These are phyloP conservation scores for Ethmia dodecea DNA, from an alignment of 2,888 invertebrate species.

Conservation along the genomic window DNA sequence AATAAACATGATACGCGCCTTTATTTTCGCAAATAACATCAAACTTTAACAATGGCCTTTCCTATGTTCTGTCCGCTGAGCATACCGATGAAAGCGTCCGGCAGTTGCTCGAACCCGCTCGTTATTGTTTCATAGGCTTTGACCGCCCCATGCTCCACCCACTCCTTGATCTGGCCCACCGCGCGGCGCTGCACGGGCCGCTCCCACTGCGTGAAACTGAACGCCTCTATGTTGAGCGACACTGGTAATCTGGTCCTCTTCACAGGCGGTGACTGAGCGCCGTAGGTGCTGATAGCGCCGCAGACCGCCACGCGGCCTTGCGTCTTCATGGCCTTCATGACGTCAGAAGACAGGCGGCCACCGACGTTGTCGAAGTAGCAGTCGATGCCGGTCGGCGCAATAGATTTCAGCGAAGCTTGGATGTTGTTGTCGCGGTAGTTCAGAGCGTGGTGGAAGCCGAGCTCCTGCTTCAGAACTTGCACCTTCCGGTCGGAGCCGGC, in stretches of 20 bases:
- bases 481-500: conserved; percentile 81
- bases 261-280: conserved; percentile 9
- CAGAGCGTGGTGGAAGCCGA: conserved; percentile 80
- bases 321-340: conserved; percentile 76
- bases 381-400: conserved; percentile 80
- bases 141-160: conserved; percentile 33
- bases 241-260: conserved; percentile 16
- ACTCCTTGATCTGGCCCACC: conserved; percentile 28
- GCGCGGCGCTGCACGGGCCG: conserved; percentile 28
- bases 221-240: conserved; percentile 25
- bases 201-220: conserved; percentile 40
- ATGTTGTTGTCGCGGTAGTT: conserved; percentile 80
- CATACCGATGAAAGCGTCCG: conserved; percentile 30
- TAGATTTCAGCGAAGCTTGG: conserved; percentile 57
- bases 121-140: conserved; percentile 35
- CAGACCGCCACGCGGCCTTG: conserved; percentile 78
- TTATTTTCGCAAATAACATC: too few relatives aligned
- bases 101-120: conserved; percentile 38
- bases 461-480: conserved; percentile 73
- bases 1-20: too few relatives aligned
- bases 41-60: conserved; percentile 36
- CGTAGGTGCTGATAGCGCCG: conserved; percentile 79
- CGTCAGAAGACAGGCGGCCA: conserved; percentile 72
- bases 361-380: conserved; percentile 86
- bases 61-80: conserved; percentile 32